Conservation (phyloP, 2,888 invertebrate species). For the Acholoe squamosa region DNA sequence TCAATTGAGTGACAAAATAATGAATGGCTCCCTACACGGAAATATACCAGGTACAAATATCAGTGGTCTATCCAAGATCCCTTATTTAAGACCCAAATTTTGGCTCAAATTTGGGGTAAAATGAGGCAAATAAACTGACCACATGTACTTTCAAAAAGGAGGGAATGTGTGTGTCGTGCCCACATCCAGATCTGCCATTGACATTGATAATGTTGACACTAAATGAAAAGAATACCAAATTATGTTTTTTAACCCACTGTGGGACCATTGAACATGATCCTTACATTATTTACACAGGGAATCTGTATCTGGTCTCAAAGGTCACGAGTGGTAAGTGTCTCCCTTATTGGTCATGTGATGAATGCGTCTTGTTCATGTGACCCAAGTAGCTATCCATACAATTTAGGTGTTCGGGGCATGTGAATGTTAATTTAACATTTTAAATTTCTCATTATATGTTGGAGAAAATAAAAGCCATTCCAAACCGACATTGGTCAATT, state of each 20-base stretch:
- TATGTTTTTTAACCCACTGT: neutral
- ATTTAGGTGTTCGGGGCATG: conserved; percentile 38
- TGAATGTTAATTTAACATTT: neutral
- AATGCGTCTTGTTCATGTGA: conserved; percentile 43
- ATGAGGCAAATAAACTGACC: no score
- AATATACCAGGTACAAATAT: no score
- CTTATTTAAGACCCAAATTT: no score
- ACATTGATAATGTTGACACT: no score
- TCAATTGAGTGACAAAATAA: no score
- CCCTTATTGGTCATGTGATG: neutral
- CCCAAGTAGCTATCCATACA: neutral
- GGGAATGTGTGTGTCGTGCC: no score
- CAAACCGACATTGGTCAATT: neutral
- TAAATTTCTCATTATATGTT: neutral
- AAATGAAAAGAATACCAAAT: neutral
- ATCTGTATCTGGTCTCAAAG: conserved; percentile 51
- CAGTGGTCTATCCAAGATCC: no score
- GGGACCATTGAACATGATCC: conserved; percentile 9
- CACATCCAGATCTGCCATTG: no score
- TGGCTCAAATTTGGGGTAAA: no score
- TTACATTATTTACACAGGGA: conserved; percentile 23
- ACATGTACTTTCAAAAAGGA: no score
- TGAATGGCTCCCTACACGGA: no score
- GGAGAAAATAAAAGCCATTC: neutral
- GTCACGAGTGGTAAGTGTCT: conserved; percentile 58